phyloP scores from a whole-genome alignment of 2,888 invertebrate genomes.

The Podabrus alpinus region DNA sequence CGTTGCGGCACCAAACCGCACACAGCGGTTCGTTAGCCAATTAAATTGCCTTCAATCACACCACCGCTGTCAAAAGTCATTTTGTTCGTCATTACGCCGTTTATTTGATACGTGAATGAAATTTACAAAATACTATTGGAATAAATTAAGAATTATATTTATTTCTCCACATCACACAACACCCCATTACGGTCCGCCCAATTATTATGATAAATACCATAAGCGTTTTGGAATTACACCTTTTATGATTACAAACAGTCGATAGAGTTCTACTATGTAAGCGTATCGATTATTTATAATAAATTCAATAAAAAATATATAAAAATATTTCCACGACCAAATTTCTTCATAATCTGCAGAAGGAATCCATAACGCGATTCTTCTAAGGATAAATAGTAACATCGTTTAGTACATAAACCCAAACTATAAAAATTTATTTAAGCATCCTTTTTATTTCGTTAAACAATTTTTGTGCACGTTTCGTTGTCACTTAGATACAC shows the following conservation, averaged over 20 bases:
- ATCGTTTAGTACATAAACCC: neutral
- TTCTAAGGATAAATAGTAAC: neutral
- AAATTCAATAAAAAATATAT: neutral
- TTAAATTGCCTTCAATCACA: constrained; percentile 50
- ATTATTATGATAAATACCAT: neutral
- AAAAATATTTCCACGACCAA: neutral
- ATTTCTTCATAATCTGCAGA: neutral
- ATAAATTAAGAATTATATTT: constrained; percentile 1
- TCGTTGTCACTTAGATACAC: neutral
- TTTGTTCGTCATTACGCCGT: constrained; percentile 38
- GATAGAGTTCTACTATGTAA: neutral
- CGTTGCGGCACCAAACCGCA: constrained; percentile 41
- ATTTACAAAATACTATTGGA: constrained; percentile 4
- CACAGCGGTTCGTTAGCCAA: constrained; percentile 50
- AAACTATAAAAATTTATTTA: neutral
- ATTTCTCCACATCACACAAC: neutral
- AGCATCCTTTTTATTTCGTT: neutral
- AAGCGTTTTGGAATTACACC: neutral
- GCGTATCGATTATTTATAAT: neutral
- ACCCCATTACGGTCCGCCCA: neutral
- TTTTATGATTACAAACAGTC: neutral
- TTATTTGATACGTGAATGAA: constrained; percentile 26
- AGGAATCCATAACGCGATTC: neutral
- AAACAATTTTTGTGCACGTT: neutral
- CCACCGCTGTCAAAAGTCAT: constrained; percentile 43